Evolutionary conservation across 2,113 vertebrate species (phyloP), one percentile per base, ranked within the genome.

Genomic region (Brienomyrus brachyistius): DNA sequence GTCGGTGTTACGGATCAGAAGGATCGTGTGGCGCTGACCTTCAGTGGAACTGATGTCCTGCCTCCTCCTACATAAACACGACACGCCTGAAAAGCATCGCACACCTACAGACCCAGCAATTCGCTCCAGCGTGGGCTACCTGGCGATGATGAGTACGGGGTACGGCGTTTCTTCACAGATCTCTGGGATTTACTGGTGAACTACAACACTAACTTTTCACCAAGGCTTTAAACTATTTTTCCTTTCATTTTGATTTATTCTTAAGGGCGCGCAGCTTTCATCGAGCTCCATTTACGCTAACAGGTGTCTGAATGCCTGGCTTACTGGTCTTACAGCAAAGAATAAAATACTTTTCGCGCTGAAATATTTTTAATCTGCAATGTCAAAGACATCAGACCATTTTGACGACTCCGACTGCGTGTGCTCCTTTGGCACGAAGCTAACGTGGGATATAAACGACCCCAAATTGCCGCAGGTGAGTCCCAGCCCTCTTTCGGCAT

Each of bases 391-490:
- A 47, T 1, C 92, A 1, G 95, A 96, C 66, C 92, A 94, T 74
- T 95, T 94, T 87, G 96, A 95, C 88, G 94, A 92, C 1, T 8
- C 88, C 2, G 95, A 93, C 74, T 93, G 92, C 0, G 62, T 93
- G 2, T 92, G 92, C 17, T 89, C 94, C 0, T 94, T 92, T 5
- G 95, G 96, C 59, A 98, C 98, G 98, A 97, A 97, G 94, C 93
- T 97, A 87, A 97, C 95, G 1, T 99, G 98, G 98, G 98, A 99
- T 88, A 99, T 99, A 93, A 99, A 99, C 89, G 98, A 98, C 70
- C 97, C 97, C 0, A 97, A 98, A 89, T 95, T 99, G 74, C 98
- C 98, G 0, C 98, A 97, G 98, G 98, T 99, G 94, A 62, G 43
- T 59, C 1, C 82, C 40, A 23, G 45, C 82, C 1, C 2, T 40